Evolutionary conservation across 2,797 vertebrate genomes (phyloP), one percentile per base, ranked within the genome.

Genomic region (Mus caroli): DNA sequence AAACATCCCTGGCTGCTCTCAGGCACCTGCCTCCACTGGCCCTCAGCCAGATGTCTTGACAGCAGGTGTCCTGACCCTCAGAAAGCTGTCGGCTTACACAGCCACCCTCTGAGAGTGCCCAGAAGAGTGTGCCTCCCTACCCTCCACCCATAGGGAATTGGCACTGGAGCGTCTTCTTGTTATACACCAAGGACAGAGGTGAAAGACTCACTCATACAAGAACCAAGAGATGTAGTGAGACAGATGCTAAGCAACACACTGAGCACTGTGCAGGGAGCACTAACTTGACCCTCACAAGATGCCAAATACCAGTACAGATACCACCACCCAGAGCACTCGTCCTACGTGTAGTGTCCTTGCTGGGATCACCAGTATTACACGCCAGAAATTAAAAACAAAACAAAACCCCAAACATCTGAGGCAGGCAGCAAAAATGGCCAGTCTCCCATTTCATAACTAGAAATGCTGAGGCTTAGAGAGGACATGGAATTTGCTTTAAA

Each of bases 391-490:
- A 46, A 58, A 76, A 78, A 50, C 13, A 34, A 50, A 34, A 64
- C 56, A 34, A 77, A 62, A 2, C 17, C 31, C 28, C 9, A n/a
- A 37, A 78, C 40, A 52, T 26, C 12, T 9, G 31, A 83, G 83
- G 28, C 31, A 82, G 92, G 43, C 67, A 28, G 26, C 20, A 85
- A 52, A 43, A 93, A 89, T 2, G 9, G 13, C 34, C 69, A 64
- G 56, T 79, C 46, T 26, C 46, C 58, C 28, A 3, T 60, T 91
- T 94, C 90, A n/a, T 0, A 67, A 77, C 58, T 10, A 64, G 50
- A 87, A 86, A 94, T 88, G 71, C 31, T 3, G 52, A 91, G 73
- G 71, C 79, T 76, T 28, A 28, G n/a, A 79, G 79, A 92, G 6
- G 71, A 78, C 60, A 34, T 13, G 0, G 24, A 19, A 34, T 37